Percentiles rank a stretch among this genome's conserved stretches.
Evolutionary conservation across 2,113 vertebrate genomes (phyloP).

Genomic region (Saimiri boliviensis): DNA sequence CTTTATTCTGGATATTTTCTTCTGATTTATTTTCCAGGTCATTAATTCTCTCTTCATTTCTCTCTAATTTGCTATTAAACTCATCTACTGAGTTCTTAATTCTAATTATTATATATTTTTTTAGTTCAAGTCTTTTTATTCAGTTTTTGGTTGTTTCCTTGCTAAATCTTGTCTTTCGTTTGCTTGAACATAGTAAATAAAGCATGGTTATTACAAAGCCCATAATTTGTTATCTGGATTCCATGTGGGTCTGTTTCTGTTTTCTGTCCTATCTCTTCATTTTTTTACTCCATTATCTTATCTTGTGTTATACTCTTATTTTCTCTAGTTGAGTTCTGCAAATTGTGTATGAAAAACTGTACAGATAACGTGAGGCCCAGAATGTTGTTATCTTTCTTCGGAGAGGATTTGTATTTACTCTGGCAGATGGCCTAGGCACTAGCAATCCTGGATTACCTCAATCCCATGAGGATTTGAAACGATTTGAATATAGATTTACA

Average conservation of each 20-base stretch:
- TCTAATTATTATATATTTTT: not conserved
- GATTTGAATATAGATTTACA: not conserved
- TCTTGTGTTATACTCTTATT: not conserved
- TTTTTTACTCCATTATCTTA: constrained; percentile 18
- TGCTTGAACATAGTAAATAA: constrained; percentile 13
- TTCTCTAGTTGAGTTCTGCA: not conserved
- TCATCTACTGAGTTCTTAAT: not conserved
- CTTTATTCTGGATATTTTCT: constrained; percentile 16
- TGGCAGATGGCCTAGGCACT: constrained; percentile 25
- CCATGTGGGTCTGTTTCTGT: not conserved
- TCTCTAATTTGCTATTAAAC: not conserved
- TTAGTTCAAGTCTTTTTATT: constrained; percentile 27
- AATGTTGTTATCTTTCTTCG: not conserved
- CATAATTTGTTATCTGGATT: not conserved
- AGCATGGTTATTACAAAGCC: not conserved
- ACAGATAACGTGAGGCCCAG: not conserved
- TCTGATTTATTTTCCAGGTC: not conserved
- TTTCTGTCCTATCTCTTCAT: not conserved
- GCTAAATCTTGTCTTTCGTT: constrained; percentile 7
- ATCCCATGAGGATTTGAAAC: not conserved
- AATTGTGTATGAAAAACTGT: not conserved
- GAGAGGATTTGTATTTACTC: constrained; percentile 8
- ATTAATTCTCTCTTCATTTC: constrained; percentile 15
- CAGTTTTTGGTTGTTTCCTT: constrained; percentile 7
- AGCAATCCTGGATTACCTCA: constrained; percentile 1